These are phyloP conservation scores for Burhinus bistriatus DNA, from an alignment of 2,113 vertebrate genomes.

Conservation along the genomic window DNA sequence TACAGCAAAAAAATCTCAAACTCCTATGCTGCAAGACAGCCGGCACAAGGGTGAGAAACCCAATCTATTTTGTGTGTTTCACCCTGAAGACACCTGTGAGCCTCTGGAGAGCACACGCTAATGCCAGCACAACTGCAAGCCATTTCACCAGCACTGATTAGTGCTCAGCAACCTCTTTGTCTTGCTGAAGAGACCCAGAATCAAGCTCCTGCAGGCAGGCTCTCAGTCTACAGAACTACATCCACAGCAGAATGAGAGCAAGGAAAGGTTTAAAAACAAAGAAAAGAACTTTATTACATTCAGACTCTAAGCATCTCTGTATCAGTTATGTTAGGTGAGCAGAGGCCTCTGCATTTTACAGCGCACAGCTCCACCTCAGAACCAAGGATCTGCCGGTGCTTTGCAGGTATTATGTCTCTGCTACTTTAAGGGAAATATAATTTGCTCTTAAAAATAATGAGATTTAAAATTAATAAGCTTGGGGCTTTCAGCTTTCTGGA, in stretches of 20 bases:
- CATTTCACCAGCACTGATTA: neutral
- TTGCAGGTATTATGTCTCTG: neutral
- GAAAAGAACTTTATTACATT: neutral
- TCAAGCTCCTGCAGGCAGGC: neutral
- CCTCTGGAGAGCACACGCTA: neutral
- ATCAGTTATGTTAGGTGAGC: neutral
- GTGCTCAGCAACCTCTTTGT: neutral
- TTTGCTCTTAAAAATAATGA: constrained; percentile 35
- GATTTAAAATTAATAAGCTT: constrained; percentile 26
- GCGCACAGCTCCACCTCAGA: neutral
- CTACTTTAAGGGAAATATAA: neutral
- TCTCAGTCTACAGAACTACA: neutral
- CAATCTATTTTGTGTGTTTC: neutral
- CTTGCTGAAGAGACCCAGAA: neutral
- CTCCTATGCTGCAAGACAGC: neutral
- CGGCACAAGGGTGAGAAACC: neutral
- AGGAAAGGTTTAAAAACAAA: neutral
- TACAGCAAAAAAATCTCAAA: neutral
- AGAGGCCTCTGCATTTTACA: neutral
- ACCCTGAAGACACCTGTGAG: neutral
- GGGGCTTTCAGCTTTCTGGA: neutral
- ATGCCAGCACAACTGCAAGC: neutral
- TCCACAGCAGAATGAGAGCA: neutral
- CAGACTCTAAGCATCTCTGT: neutral
- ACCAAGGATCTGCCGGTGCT: neutral